Percentiles rank a stretch among this genome's conserved stretches.
These are phyloP conservation scores for Drosophila silvestris DNA, from an alignment of 2,888 invertebrate species.

Conservation along the genomic window DNA sequence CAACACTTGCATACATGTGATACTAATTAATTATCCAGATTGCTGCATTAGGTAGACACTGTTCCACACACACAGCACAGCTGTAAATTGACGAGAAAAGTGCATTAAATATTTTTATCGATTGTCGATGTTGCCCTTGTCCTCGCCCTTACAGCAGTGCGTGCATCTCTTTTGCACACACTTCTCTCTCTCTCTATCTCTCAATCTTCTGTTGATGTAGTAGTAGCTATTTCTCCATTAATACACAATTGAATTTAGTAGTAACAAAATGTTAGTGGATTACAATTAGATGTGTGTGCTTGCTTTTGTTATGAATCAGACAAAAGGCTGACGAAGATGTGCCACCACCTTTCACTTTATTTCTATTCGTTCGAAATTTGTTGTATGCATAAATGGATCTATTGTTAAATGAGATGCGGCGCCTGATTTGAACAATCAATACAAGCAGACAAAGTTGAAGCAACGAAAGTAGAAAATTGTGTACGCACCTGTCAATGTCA, in stretches of 20 bases:
- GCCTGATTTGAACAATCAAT: slow-evolving; percentile 54
- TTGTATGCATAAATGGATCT: slow-evolving; percentile 62
- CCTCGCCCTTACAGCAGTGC: background rate
- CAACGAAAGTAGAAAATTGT: slow-evolving; percentile 72
- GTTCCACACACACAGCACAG: background rate
- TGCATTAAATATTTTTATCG: slow-evolving; percentile 41
- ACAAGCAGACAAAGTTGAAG: slow-evolving; percentile 44
- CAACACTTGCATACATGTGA: slow-evolving; percentile 3
- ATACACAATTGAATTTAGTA: slow-evolving; percentile 29
- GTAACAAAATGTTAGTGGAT: slow-evolving; percentile 39
- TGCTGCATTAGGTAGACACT: slow-evolving; percentile 8
- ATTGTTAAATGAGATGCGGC: slow-evolving; percentile 56
- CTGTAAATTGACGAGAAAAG: slow-evolving; percentile 27
- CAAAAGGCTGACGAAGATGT: slow-evolving; percentile 63
- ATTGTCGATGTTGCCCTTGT: slow-evolving; percentile 34
- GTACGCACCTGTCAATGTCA: slow-evolving; percentile 61
- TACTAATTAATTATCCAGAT: slow-evolving; percentile 20
- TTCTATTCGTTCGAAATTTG: slow-evolving; percentile 51
- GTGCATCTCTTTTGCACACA: slow-evolving; percentile 29
- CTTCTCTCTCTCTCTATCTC: background rate
- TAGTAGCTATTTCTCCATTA: slow-evolving; percentile 5
- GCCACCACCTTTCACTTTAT: slow-evolving; percentile 78
- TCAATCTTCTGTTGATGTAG: slow-evolving; percentile 7
- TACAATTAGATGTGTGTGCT: slow-evolving; percentile 37
- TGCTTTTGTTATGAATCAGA: slow-evolving; percentile 37